Base-by-base conservation (phyloP, 1,140 invertebrate species). In the Popillia japonica region DNA sequence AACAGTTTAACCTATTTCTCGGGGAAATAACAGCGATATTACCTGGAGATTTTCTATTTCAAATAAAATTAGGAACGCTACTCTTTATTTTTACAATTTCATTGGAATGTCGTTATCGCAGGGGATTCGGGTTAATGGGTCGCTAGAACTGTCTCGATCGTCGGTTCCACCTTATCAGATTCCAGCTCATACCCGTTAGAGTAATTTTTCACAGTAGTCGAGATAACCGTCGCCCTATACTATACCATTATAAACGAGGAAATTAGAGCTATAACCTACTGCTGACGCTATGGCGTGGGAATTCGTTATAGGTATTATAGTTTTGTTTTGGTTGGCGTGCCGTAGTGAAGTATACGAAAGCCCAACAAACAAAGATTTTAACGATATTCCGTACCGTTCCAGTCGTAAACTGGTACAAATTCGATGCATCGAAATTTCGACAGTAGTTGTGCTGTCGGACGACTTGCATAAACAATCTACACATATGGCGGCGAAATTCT, bases 371-470 rank as follows among this genome's bases (percentile, higher is more conserved):
- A 74, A 74, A 74, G 40, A 74, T 41, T 74, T 74, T 42, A 74
- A 74, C 22, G 40, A 42, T 74, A 74, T 41, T 74, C 40, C 22
- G 40, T 34, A 23, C 20, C 72, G 72, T 74, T 42, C 72, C 72
- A 42, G 41, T 74, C 72, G 72, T 74, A 44, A 74, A 74, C 72
- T 74, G 72, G 72, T 74, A 74, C 72, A 41, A 41, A 74, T 34
- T 41, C 72, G 40, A 74, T 44, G 41, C 27, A 74, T 41, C n/a
- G 34, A 74, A 74, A 41, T 74, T 74, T 44, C 34, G 27, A 17
- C 41, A 20, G 72, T 14, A 74, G 72, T 44, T 74, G 41, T 74
- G 34, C n/a, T 74, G 34, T 41, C 72, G 72, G 72, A 9, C 17
- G 27, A 17, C 27, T 42, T 74, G 72, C 41, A 74, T 34, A 68